Conservation (phyloP, 2,113 vertebrate genomes). For the Gambusia affinis region DNA sequence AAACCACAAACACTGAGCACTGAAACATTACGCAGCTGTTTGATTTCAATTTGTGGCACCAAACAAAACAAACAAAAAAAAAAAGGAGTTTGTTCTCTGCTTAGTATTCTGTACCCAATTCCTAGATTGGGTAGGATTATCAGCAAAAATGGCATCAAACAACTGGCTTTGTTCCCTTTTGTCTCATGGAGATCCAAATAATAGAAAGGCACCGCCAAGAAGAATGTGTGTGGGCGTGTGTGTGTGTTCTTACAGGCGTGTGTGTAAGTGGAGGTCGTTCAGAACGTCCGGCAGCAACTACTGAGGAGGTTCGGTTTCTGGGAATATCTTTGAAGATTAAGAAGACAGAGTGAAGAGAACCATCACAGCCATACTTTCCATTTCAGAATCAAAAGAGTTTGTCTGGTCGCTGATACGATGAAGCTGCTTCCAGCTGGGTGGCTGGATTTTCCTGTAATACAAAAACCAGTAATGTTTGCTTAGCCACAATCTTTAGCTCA, state of each 20-base stretch:
- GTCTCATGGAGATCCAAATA: conserved; percentile 19
- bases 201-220: conserved; percentile 1
- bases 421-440: conserved; percentile 32
- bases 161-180: conserved; percentile 39
- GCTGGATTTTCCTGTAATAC: conserved; percentile 27
- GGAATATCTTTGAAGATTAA: conserved; percentile 71
- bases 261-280: conserved; percentile 9
- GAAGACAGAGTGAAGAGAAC: conserved; percentile 60
- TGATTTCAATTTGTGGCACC: conserved; percentile 23
- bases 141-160: conserved; percentile 33
- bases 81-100: conserved; percentile 16
- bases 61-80: conserved; percentile 5
- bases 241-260: neutral
- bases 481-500: neutral
- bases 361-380: conserved; percentile 50
- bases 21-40: neutral
- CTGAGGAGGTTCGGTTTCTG: conserved; percentile 42
- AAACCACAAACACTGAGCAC: neutral
- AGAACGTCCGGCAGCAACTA: conserved; percentile 35
- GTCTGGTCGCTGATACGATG: conserved; percentile 30
- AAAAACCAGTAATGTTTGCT: conserved; percentile 22
- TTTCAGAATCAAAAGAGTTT: conserved; percentile 52
- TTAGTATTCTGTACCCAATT: conserved; percentile 1
- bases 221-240: conserved; percentile 1
- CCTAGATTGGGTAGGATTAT: conserved; percentile 34